These are phyloP conservation scores for Drosophila simulans DNA, from an alignment of 1,140 invertebrate species.

Conservation along the genomic window DNA sequence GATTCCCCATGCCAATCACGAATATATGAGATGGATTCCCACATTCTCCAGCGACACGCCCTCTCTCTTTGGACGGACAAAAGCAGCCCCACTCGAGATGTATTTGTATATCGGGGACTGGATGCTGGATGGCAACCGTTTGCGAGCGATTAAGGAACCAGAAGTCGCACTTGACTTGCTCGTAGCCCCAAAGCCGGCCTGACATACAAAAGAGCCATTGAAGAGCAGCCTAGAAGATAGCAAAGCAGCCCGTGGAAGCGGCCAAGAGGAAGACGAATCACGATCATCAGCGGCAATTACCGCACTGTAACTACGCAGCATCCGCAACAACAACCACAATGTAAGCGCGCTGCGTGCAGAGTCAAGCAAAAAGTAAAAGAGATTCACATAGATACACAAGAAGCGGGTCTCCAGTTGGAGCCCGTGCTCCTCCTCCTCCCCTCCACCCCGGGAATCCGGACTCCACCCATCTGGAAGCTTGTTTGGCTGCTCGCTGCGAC, in stretches of 20 bases:
- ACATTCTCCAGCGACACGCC: conserved; percentile 37
- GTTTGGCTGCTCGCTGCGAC: conserved; percentile 56
- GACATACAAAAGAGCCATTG: conserved; percentile 47
- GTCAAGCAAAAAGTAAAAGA: not conserved
- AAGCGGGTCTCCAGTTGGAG: conserved; percentile 29
- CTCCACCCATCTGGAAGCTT: conserved; percentile 59
- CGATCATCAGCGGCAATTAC: conserved; percentile 53
- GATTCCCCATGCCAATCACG: conserved; percentile 16
- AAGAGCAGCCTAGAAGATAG: conserved; percentile 34
- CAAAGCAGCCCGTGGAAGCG: not conserved
- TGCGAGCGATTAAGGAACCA: conserved; percentile 41
- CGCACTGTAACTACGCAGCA: conserved; percentile 71
- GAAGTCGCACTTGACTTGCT: conserved; percentile 54
- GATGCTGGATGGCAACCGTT: conserved; percentile 20
- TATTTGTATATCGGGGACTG: not conserved
- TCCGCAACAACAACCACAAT: conserved; percentile 32
- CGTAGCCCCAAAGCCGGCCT: conserved; percentile 12
- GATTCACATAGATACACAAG: conserved; percentile 37
- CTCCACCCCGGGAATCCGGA: not conserved
- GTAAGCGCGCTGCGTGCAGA: conserved; percentile 60
- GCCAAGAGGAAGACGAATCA: conserved; percentile 27
- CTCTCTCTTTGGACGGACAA: conserved; percentile 32
- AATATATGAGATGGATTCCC: conserved; percentile 19
- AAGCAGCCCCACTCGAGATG: conserved; percentile 12
- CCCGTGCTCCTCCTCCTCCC: not conserved